Evolutionary conservation across 2,888 invertebrate species (phyloP).

Genomic region (Taenaris catops): DNA sequence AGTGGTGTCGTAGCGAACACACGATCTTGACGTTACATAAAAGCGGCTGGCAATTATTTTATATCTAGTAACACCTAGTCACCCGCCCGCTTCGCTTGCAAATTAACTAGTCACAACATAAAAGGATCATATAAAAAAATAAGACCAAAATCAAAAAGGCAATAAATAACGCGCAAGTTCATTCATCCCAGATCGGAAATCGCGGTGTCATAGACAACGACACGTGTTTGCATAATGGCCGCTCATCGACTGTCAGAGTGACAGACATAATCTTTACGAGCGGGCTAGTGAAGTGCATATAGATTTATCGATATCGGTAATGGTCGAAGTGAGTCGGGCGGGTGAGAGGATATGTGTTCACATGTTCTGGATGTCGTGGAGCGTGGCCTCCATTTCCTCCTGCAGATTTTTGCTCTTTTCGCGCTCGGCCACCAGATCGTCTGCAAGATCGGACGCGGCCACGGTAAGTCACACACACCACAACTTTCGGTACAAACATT

Average conservation of each 20-base stretch:
- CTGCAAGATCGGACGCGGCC: conserved; percentile 83
- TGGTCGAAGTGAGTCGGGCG: conserved; percentile 33
- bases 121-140: conserved; percentile 21
- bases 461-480: conserved; percentile 67
- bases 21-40: conserved; percentile 59
- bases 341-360: conserved; percentile 77
- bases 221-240: conserved; percentile 4
- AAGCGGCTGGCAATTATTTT: conserved; percentile 77
- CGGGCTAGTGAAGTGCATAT: conserved; percentile 21
- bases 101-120: conserved; percentile 27
- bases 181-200: conserved; percentile 13
- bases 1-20: conserved; percentile 73
- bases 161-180: conserved; percentile 20
- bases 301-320: conserved; percentile 32
- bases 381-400: conserved; percentile 99
- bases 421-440: conserved; percentile 96
- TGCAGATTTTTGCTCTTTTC: conserved; percentile 97
- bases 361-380: conserved; percentile 99
- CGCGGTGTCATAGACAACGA: conserved; percentile 9
- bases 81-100: conserved; percentile 49
- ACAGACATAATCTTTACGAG: conserved; percentile 13
- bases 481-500: conserved; percentile 37
- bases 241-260: conserved; percentile 15
- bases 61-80: conserved; percentile 64
- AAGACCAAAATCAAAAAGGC: conserved; percentile 22